Conservation (phyloP, 2,113 vertebrate genomes). For the Loxodonta africana region DNA sequence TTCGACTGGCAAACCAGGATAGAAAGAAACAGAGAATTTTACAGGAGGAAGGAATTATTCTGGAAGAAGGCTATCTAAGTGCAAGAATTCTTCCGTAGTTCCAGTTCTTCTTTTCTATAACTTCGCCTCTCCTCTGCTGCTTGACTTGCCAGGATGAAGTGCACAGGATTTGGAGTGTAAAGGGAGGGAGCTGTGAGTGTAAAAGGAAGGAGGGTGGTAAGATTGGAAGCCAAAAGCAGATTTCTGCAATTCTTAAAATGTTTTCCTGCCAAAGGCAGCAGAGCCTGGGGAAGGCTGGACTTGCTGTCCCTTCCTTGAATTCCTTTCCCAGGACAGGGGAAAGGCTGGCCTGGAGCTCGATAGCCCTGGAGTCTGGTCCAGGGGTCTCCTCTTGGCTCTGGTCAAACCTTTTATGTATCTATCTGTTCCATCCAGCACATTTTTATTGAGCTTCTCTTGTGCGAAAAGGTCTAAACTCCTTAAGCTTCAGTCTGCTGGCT, state of each 20-base stretch:
- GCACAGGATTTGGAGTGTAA: slow-evolving; percentile 61
- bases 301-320: background rate
- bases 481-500: slow-evolving; percentile 35
- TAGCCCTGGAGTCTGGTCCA: background rate
- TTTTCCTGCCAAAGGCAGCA: slow-evolving; percentile 55
- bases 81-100: slow-evolving; percentile 57
- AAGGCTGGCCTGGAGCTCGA: background rate
- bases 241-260: slow-evolving; percentile 68
- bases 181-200: slow-evolving; percentile 62
- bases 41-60: slow-evolving; percentile 15
- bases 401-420: slow-evolving; percentile 14
- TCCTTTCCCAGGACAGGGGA: background rate
- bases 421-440: background rate
- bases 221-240: slow-evolving; percentile 69
- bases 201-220: slow-evolving; percentile 69
- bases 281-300: slow-evolving; percentile 50
- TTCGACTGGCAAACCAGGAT: background rate
- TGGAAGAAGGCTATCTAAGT: slow-evolving; percentile 31
- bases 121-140: slow-evolving; percentile 56
- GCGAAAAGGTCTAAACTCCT: background rate
- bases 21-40: slow-evolving; percentile 4
- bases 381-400: slow-evolving; percentile 34
- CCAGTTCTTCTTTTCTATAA: background rate
- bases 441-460: slow-evolving; percentile 54
- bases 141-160: slow-evolving; percentile 61